Base-by-base conservation (phyloP, 2,113 vertebrate species). In the Strix uralensis region DNA sequence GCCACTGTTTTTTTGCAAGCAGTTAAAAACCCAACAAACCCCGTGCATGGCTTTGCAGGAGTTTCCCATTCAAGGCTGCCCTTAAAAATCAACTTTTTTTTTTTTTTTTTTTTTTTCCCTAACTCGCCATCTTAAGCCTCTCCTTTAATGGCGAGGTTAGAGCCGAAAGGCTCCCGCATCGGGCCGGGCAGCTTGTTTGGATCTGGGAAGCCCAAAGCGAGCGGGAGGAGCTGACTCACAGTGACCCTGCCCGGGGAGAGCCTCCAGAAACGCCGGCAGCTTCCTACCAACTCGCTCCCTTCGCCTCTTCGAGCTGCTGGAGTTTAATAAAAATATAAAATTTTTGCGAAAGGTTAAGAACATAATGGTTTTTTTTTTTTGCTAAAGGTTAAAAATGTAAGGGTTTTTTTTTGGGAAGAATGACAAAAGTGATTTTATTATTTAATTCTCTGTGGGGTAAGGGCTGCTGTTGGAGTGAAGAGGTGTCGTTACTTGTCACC, bases 71-170 rank as follows among this genome's bases (percentile, higher is more conserved):
- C 57, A 42, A 69, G 86, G 57, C 85, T 85, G 88, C 54, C 67
- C 51, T 92, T 75, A 81, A 81, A 87, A 91, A 70, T 58, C 3
- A 14, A 29, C 62, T 82, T 38, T 8, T 38, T 6, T 7, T 18
- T 87, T 72, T 67, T 44, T 51, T 85, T 71, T 77, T 59, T n/a
- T 26, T 30, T 12, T 2, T 1, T 1, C 6, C 7, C 3, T 9
- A 19, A 74, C 38, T 94, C 86, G 36, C 77, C 84, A 49, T 92
- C 84, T 81, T 88, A 40, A 92, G 85, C 80, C 46, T 92, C 32
- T 92, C 93, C 95, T 97, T 97, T 95, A 93, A 97, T 92, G 95
- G 96, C 1, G 10, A 95, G 62, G 95, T 91, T 93, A 2, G 34
- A 63, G 80, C 71, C 0, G n/a, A 93, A 91, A 85, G 55, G 65